These are phyloP conservation scores for Schizotus pectinicornis DNA, from an alignment of 2,888 invertebrate genomes.

Conservation along the genomic window DNA sequence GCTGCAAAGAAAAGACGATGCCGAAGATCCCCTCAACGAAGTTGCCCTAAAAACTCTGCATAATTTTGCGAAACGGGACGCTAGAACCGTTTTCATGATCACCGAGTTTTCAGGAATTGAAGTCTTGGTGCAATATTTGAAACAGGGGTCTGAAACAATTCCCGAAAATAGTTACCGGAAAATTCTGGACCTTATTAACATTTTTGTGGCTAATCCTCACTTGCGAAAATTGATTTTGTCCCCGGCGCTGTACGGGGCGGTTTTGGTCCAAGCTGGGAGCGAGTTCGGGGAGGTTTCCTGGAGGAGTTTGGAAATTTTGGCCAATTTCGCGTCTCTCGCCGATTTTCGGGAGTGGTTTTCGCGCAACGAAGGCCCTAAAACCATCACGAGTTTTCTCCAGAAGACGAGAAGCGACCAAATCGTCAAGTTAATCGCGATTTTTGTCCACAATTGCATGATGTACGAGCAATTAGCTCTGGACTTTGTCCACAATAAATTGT, in stretches of 20 bases:
- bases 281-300: constrained; percentile 29
- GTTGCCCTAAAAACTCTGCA: constrained; percentile 44
- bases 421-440: constrained; percentile 41
- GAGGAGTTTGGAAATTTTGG: constrained; percentile 40
- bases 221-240: constrained; percentile 36
- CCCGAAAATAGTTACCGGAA: constrained; percentile 35
- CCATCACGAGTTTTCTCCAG: constrained; percentile 35
- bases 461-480: constrained; percentile 40
- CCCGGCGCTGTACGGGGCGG: constrained; percentile 33
- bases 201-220: constrained; percentile 35
- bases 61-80: constrained; percentile 40
- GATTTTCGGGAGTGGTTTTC: constrained; percentile 40
- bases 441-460: constrained; percentile 43
- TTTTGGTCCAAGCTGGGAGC: constrained; percentile 32
- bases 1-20: constrained; percentile 35
- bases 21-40: constrained; percentile 43
- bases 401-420: constrained; percentile 31
- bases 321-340: constrained; percentile 29
- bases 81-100: constrained; percentile 40
- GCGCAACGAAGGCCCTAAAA: constrained; percentile 34
- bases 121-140: constrained; percentile 41
- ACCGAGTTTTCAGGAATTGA: constrained; percentile 33
- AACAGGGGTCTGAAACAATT: constrained; percentile 30
- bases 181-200: constrained; percentile 41
- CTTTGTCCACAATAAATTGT: constrained; percentile 37